Percentiles rank a stretch among this genome's conserved stretches.
These are phyloP conservation scores for Aphrocallistes beatrix DNA, from an alignment of 37 sponge, comb jelly and placozoan species.

Conservation along the genomic window DNA sequence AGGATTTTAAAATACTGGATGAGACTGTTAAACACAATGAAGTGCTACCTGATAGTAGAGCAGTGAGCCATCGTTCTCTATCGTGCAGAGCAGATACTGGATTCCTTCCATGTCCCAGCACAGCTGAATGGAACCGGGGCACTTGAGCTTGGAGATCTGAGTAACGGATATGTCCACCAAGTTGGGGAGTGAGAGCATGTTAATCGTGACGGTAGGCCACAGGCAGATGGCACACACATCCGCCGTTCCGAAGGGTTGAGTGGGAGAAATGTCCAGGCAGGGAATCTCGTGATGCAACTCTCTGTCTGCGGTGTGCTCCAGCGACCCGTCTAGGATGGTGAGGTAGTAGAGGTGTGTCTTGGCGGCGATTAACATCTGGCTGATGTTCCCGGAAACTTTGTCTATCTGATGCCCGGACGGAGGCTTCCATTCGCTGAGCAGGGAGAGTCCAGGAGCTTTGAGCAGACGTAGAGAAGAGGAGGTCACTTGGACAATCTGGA, in stretches of 20 bases:
- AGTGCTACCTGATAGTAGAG: background rate
- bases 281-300: slow-evolving; percentile 71
- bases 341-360: slow-evolving; percentile 57
- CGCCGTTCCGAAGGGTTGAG: background rate
- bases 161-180: background rate
- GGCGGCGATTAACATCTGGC: slow-evolving; percentile 63
- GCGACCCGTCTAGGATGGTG: slow-evolving; percentile 27
- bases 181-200: slow-evolving; percentile 43
- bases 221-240: slow-evolving; percentile 59
- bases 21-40: background rate
- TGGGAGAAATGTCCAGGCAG: slow-evolving; percentile 72
- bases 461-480: background rate
- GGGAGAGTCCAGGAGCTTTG: background rate
- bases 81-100: background rate
- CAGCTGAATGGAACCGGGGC: background rate
- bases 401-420: slow-evolving; percentile 60
- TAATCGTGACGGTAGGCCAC: slow-evolving; percentile 77
- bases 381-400: slow-evolving; percentile 49
- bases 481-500: background rate
- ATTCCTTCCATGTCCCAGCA: slow-evolving; percentile 1
- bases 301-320: background rate
- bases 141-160: background rate
- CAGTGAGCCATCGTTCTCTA: background rate
- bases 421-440: slow-evolving; percentile 66
- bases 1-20: too few relatives aligned